Conservation (phyloP, 2,888 invertebrate genomes). For the Tenthredo distinguenda region DNA sequence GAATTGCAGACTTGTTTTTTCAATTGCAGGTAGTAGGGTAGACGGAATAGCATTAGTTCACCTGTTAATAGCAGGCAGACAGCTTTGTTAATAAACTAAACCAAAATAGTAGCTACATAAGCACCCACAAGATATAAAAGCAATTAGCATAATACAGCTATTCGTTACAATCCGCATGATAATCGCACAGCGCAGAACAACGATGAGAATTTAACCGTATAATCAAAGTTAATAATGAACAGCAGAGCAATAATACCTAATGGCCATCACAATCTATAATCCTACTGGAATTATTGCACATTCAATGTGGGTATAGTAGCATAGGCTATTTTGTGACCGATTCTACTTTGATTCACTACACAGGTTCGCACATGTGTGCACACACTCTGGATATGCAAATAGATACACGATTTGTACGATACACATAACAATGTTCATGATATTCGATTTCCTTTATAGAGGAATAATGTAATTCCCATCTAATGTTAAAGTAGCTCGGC, state of each 20-base stretch:
- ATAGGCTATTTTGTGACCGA: conserved; percentile 18
- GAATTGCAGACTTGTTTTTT: background rate
- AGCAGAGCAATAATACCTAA: conserved; percentile 50
- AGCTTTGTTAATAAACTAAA: conserved; percentile 3
- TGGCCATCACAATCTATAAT: conserved; percentile 51
- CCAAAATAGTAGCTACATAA: background rate
- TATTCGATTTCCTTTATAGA: conserved; percentile 6
- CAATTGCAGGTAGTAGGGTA: background rate
- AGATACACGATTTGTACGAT: background rate
- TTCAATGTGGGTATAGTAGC: conserved; percentile 30
- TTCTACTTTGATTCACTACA: conserved; percentile 26
- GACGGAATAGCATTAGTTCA: background rate
- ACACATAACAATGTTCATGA: background rate
- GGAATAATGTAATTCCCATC: background rate
- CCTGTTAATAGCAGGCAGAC: background rate
- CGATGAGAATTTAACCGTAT: conserved; percentile 51
- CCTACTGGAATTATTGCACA: conserved; percentile 43
- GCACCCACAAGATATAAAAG: conserved; percentile 27
- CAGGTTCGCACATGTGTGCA: background rate
- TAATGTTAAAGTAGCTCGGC: background rate
- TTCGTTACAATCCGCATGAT: conserved; percentile 48
- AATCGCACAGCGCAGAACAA: conserved; percentile 32
- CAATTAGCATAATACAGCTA: conserved; percentile 43
- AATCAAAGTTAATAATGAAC: conserved; percentile 53
- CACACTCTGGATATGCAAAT: background rate